phyloP scores from a whole-genome alignment of 2,888 invertebrate genomes.

The Sturmia bella region DNA sequence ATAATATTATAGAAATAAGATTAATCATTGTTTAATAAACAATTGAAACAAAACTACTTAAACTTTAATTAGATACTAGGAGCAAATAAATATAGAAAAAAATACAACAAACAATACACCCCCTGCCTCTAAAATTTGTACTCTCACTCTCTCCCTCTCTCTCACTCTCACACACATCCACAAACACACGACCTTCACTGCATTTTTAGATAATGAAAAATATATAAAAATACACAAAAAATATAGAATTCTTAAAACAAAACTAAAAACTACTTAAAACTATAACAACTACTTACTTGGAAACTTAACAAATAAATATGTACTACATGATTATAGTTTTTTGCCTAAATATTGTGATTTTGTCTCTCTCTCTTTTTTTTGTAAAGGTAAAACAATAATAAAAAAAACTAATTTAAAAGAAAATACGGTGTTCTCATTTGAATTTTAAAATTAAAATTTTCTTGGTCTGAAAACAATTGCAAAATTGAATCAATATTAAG shows the following conservation, averaged over 20 bases:
- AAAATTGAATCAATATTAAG: too few species aligned
- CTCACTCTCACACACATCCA: background rate
- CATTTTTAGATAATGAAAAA: too few species aligned
- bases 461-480: too few species aligned
- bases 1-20: constrained; percentile 6
- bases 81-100: constrained; percentile 11
- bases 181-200: too few species aligned
- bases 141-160: background rate
- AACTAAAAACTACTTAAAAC: too few species aligned
- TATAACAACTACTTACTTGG: too few species aligned
- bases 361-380: constrained; percentile 4
- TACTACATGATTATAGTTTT: background rate
- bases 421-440: background rate
- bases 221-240: too few species aligned
- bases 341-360: constrained; percentile 20
- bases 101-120: background rate
- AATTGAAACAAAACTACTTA: constrained; percentile 10
- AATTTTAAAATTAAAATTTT: background rate
- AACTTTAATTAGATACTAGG: constrained; percentile 23
- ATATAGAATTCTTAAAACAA: too few species aligned
- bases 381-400: constrained; percentile 10
- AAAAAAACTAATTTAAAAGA: constrained; percentile 8
- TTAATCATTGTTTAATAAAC: constrained; percentile 16
- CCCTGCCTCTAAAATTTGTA: background rate
- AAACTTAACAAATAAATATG: too few species aligned